Base-by-base conservation (phyloP, 2,888 invertebrate species). In the Pollenia labialis region DNA sequence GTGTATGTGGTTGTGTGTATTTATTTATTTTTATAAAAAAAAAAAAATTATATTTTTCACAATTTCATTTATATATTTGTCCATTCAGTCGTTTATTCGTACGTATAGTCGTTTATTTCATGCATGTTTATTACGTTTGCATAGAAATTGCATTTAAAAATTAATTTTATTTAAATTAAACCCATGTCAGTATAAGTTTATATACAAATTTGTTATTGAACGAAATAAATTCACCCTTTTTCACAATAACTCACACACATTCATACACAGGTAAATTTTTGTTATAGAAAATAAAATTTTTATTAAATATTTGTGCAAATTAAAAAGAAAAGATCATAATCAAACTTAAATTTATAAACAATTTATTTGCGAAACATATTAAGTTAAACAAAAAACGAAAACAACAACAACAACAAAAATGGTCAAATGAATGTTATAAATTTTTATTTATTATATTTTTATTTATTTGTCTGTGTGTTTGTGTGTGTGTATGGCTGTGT, bases 91-190 rank as follows among this genome's bases (percentile, higher is more conserved):
- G 84, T 56, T 50, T 52, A 64, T 46, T 50, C 72, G 60, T 71
- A 48, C 68, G 60, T 58, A 48, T 62, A 68, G 54, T 80, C 40
- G 68, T 80, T 48, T 69, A 75, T 56, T 69, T 80, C 69, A 81
- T 81, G 68, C 60, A 79, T 56, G 69, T 82, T 75, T 82, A 80
- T 82, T 80, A 71, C 68, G 74, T 80, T 86, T 87, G 83, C 76
- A 81, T 87, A 87, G 83, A 87, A 84, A 84, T 84, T 87, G 83
- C 76, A 87, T 83, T 87, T 87, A 84, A 81, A 87, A 87, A 87
- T 87, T 81, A 80, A 87, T 87, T 87, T 87, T 83, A 84, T 81
- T 87, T 87, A 87, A 87, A 87, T 81, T 84, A 75, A 76, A 76
- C 10, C 32, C 66, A 66, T 84, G 58, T 72, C 72, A 46, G 76